Evolutionary conservation across 2,797 vertebrate genomes (phyloP).

Genomic region (Chromis chromis): DNA sequence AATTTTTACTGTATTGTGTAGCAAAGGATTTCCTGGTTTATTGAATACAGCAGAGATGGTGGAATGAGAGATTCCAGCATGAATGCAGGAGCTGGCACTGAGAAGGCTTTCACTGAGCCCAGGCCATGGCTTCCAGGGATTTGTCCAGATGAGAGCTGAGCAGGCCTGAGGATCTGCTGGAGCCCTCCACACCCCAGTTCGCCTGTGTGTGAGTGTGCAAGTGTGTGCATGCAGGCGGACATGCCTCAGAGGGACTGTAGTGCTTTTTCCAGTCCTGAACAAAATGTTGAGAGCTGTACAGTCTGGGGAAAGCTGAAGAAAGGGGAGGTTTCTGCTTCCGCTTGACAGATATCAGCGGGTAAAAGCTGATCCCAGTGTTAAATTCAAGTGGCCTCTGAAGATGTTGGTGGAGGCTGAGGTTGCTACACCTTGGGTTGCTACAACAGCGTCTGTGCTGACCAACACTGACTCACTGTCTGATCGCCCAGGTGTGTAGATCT

Average conservation of each 20-base stretch:
- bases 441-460: background rate
- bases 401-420: background rate
- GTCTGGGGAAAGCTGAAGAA: constrained; percentile 18
- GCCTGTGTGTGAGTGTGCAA: constrained; percentile 17
- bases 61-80: constrained; percentile 38
- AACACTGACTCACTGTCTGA: background rate
- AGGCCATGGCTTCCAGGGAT: constrained; percentile 56
- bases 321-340: constrained; percentile 6
- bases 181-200: constrained; percentile 40
- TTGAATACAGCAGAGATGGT: constrained; percentile 34
- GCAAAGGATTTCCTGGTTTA: constrained; percentile 50
- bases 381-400: constrained; percentile 20
- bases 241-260: constrained; percentile 33
- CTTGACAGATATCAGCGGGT: constrained; percentile 16
- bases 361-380: constrained; percentile 29
- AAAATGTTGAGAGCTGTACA: constrained; percentile 32
- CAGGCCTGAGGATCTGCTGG: constrained; percentile 46
- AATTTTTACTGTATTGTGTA: constrained; percentile 39
- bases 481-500: constrained; percentile 5
- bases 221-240: constrained; percentile 38
- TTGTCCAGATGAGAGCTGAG: constrained; percentile 65
- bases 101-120: constrained; percentile 28
- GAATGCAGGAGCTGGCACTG: constrained; percentile 49
- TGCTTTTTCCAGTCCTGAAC: constrained; percentile 29
- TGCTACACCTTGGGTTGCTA: background rate